A percentile compares a stretch with the other conserved stretches of the same genome.
Conservation (phyloP, 2,888 invertebrate genomes). For the Pseudeuparius sepicola region DNA sequence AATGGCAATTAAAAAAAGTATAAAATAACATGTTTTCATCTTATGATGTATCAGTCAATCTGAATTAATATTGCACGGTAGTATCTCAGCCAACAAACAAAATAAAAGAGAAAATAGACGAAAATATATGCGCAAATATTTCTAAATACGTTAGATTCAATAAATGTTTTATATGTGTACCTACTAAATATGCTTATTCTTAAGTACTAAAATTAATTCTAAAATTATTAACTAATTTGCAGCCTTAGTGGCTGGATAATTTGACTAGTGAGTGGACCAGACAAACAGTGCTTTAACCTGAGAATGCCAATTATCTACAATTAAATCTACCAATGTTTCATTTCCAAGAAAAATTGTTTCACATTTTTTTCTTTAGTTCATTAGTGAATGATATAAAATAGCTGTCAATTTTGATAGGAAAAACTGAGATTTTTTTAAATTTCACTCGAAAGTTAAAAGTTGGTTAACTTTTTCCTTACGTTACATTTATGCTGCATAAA, state of each 20-base stretch:
- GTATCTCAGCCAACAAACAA: slow-evolving; percentile 37
- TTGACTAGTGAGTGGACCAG: slow-evolving; percentile 41
- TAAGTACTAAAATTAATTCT: slow-evolving; percentile 36
- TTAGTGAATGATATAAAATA: too few species aligned
- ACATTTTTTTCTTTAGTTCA: too few species aligned
- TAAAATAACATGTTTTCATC: slow-evolving; percentile 27
- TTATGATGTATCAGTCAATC: slow-evolving; percentile 37
- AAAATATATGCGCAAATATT: slow-evolving; percentile 24
- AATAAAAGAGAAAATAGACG: slow-evolving; percentile 21
- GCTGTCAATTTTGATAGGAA: too few species aligned
- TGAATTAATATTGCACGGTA: slow-evolving; percentile 41
- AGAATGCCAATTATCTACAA: too few species aligned
- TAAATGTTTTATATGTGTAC: slow-evolving; percentile 39
- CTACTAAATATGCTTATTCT: slow-evolving; percentile 33
- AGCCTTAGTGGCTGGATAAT: slow-evolving; percentile 39
- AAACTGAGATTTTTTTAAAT: too few species aligned
- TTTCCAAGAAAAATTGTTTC: slow-evolving; percentile 16
- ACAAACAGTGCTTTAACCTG: slow-evolving; percentile 26
- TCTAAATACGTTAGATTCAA: slow-evolving; percentile 38
- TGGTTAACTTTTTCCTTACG: too few species aligned
- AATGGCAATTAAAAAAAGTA: too few species aligned
- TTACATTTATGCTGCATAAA: too few species aligned
- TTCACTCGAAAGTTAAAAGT: too few species aligned
- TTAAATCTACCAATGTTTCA: slow-evolving; percentile 7
- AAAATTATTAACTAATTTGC: slow-evolving; percentile 39